phyloP scores from a whole-genome alignment of 2,113 vertebrate species.

The Alligator sinensis region DNA sequence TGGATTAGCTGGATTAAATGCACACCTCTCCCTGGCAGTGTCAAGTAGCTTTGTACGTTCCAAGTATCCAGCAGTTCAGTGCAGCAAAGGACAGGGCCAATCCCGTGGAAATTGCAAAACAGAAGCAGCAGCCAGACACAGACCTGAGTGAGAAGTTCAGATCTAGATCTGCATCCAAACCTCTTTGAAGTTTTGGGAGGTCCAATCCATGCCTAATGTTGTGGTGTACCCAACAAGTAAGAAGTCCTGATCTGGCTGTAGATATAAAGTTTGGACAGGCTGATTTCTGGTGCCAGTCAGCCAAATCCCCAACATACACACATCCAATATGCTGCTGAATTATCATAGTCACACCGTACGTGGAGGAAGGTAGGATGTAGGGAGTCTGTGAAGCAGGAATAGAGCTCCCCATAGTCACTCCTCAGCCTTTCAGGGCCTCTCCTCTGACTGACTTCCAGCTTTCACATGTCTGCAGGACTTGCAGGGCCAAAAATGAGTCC shows the following conservation, averaged over 20 bases:
- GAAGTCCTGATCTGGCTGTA: background rate
- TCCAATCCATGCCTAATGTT: background rate
- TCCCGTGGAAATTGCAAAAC: background rate
- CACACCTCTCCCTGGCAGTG: background rate
- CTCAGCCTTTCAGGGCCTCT: background rate
- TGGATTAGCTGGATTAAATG: background rate
- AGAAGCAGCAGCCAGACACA: background rate
- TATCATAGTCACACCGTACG: background rate
- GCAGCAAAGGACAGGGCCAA: background rate
- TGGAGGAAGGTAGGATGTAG: background rate
- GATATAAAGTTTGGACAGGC: background rate
- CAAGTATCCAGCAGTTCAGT: background rate
- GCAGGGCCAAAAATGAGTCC: background rate
- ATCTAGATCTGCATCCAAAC: background rate
- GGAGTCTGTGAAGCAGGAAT: background rate
- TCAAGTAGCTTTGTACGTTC: background rate
- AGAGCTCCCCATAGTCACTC: accelerated
- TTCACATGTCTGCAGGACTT: background rate
- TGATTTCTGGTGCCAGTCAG: constrained; percentile 23
- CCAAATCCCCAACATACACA: background rate
- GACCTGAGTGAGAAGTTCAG: background rate
- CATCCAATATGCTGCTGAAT: background rate
- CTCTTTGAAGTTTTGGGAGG: background rate
- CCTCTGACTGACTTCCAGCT: background rate
- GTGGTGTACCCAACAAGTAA: background rate